Evolutionary conservation across 2,113 vertebrate genomes (phyloP), one percentile per base, ranked within the genome.

Genomic region (Leucoraja erinaceus): DNA sequence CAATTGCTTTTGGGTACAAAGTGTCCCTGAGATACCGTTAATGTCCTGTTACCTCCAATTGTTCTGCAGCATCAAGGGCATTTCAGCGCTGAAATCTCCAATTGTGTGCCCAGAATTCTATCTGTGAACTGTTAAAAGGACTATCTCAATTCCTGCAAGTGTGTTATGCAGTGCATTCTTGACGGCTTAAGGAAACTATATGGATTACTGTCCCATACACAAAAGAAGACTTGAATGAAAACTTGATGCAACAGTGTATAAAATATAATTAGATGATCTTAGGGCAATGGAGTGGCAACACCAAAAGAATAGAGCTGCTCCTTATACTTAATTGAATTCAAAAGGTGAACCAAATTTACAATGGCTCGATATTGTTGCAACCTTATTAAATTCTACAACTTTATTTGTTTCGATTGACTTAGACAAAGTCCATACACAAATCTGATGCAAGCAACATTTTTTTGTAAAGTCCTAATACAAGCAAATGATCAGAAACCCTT

Each of bases 401-500:
- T 59, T 31, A 18, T 66, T n/a, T 25, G 78, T 31, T n/a, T 31
- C 28, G 59, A 20, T 18, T 88, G 59, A 88, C 59, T n/a, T 33
- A 66, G 12, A 88, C 61, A 88, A 88, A 88, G 83, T 33, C 59
- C 83, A 63, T 88, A 63, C 59, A 66, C 28, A 63, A 63, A 88
- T 88, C 56, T 63, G 59, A 31, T 31, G n/a, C 18, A 88, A 88
- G 56, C 83, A 88, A 88, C n/a, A 63, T 61, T 14, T 66, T 14
- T 66, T 88, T 63, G 12, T 63, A 4, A 88, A 31, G 59, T 88
- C 59, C 59, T 31, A 3, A 88, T 88, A 66, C 59, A 63, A 66
- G 59, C 83, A 88, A 88, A 88, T 63, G 31, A n/a, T 88, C 83
- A 86, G 56, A 61, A 86, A 28, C 14, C 83, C 83, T 63, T 88